phyloP scores from a whole-genome alignment of 2,888 invertebrate species.

The Anorthoa munda region DNA sequence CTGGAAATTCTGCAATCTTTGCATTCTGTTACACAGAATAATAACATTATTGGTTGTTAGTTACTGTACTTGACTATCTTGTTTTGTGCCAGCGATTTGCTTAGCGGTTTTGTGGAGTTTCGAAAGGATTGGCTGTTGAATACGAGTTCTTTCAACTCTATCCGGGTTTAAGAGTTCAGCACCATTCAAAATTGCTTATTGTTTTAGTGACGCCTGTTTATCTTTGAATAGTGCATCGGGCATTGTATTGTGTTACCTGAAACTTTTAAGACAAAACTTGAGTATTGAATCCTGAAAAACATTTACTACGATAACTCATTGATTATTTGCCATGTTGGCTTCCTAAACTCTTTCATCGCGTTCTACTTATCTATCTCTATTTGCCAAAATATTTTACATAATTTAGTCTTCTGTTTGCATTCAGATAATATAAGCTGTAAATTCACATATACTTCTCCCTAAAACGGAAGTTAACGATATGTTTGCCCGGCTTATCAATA shows the following conservation, averaged over 20 bases:
- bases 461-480: constrained; percentile 61
- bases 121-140: constrained; percentile 28
- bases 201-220: background rate
- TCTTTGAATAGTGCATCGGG: constrained; percentile 3
- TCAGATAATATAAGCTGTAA: constrained; percentile 46
- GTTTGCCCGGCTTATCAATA: constrained; percentile 55
- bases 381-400: constrained; percentile 31
- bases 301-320: background rate
- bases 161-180: background rate
- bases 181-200: constrained; percentile 15
- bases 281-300: background rate
- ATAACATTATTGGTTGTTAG: constrained; percentile 72
- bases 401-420: constrained; percentile 40
- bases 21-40: constrained; percentile 80
- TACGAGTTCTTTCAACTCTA: constrained; percentile 20
- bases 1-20: constrained; percentile 85
- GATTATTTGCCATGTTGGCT: constrained; percentile 18
- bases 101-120: constrained; percentile 31
- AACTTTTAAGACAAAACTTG: constrained; percentile 1
- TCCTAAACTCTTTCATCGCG: constrained; percentile 1
- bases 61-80: constrained; percentile 61
- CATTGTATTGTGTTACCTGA: constrained; percentile 8
- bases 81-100: constrained; percentile 52
- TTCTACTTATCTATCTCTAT: constrained; percentile 19
- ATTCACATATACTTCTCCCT: constrained; percentile 19